Base-by-base conservation (phyloP, 1,140 invertebrate species). In the Drosophila bifasciata region DNA sequence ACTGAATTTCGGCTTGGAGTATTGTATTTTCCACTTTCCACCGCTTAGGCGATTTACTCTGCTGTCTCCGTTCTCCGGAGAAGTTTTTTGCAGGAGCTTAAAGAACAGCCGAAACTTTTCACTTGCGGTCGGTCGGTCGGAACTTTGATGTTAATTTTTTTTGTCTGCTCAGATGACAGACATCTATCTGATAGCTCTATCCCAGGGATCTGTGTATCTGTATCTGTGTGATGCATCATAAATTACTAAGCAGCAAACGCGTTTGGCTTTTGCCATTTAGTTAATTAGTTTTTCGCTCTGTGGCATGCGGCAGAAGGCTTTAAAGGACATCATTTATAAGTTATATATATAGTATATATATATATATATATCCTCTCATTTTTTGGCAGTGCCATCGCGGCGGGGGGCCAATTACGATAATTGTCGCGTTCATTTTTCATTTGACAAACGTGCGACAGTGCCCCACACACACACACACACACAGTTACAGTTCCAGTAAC, bases 371-470 rank as follows among this genome's bases (percentile, higher is more conserved):
- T 28, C 21, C 13, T 45, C 15, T 13, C 16, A n/a, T 23, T 61
- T 70, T 61, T 62, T 53, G 66, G 48, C 58, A 68, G 32, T 3
- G 40, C 23, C 50, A 68, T 67, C n/a, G 61, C 59, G 50, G 63
- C 53, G 64, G 59, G 60, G 61, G 45, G 63, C 48, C 83, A 86
- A 88, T 86, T 88, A 86, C 74, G 71, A 88, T 86, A 86, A 86
- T 86, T 88, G 81, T 81, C 52, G 68, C 76, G 76, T 84, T 83
- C 75, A 84, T 89, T 88, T 89, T 84, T 89, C 84, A 89, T 86
- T 86, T 86, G 71, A 88, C 74, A 84, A 60, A 69, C 64, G 59
- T 71, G 71, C 68, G 71, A 61, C 77, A 80, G 77, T 41, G 8
- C 8, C 28, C 2, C 11, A 11, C 32, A 13, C 32, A 36, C 32